Percentiles rank a stretch among this genome's conserved stretches.
These are phyloP conservation scores for Agelas oroides DNA, from an alignment of 37 sponge, comb jelly and placozoan species.

Conservation along the genomic window DNA sequence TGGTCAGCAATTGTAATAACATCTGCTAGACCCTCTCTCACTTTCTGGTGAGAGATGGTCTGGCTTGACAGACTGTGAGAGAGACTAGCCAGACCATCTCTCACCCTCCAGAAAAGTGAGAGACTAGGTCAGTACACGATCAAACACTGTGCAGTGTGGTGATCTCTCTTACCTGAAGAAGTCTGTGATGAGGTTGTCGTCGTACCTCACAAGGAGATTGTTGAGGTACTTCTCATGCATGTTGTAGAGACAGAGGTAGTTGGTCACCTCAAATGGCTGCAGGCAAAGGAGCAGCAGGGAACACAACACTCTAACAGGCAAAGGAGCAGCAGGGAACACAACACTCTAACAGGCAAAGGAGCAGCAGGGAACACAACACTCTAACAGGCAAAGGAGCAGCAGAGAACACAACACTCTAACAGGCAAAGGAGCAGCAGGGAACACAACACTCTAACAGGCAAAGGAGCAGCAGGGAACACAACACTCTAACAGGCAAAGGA, in stretches of 20 bases:
- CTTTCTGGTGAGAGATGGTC: too few species aligned
- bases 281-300: background rate
- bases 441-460: too few species aligned
- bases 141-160: background rate
- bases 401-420: slow-evolving; percentile 9
- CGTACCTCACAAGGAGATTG: slow-evolving; percentile 68
- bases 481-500: too few species aligned
- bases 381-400: background rate
- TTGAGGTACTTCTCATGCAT: slow-evolving; percentile 97
- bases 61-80: too few species aligned
- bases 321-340: background rate
- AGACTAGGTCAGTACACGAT: background rate
- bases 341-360: slow-evolving; percentile 1
- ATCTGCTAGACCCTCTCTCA: too few species aligned
- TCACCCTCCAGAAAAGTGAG: too few species aligned
- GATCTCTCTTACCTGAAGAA: slow-evolving; percentile 66
- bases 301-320: background rate
- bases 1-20: background rate
- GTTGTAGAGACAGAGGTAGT: slow-evolving; percentile 84
- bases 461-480: too few species aligned
- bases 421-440: too few species aligned
- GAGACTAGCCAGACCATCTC: too few species aligned
- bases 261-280: slow-evolving; percentile 68
- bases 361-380: slow-evolving; percentile 2
- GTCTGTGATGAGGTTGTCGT: slow-evolving; percentile 71